Conservation (phyloP, 2,113 vertebrate genomes). For the Anguilla rostrata region DNA sequence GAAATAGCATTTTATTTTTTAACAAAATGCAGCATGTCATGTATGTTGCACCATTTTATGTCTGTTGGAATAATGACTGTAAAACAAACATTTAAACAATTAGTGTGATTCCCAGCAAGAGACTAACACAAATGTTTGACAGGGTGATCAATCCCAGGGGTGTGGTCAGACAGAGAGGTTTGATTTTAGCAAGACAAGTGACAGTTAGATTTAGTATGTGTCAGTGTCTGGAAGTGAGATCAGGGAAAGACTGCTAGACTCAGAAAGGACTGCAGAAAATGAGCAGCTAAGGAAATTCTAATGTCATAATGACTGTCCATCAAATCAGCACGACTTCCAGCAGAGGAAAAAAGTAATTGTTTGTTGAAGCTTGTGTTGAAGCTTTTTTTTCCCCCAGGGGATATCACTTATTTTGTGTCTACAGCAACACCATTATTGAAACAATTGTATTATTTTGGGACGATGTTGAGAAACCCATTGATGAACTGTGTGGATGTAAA, state of each 20-base stretch:
- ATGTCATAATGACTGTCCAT: slow-evolving; percentile 4
- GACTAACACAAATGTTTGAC: not conserved
- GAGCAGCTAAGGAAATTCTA: slow-evolving; percentile 12
- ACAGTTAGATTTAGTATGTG: slow-evolving; percentile 5
- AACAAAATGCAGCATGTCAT: no score
- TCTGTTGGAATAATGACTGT: not conserved
- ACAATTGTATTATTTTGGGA: no score
- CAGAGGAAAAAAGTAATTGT: not conserved
- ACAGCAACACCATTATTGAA: no score
- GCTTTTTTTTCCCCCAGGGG: no score
- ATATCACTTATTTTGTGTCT: no score
- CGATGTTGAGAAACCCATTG: no score
- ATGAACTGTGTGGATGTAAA: no score
- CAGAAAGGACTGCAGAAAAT: slow-evolving; percentile 13
- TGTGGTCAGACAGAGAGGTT: not conserved
- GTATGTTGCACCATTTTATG: no score
- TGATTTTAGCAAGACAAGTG: not conserved
- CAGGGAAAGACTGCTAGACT: not conserved
- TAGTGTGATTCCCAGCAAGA: not conserved
- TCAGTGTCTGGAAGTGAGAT: not conserved
- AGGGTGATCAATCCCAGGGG: not conserved
- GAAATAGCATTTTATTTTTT: no score
- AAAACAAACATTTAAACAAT: not conserved
- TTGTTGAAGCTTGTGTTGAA: not conserved
- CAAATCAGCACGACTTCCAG: not conserved